Conservation (phyloP, 2,797 vertebrate species). For the Cyclopterus lumpus region DNA sequence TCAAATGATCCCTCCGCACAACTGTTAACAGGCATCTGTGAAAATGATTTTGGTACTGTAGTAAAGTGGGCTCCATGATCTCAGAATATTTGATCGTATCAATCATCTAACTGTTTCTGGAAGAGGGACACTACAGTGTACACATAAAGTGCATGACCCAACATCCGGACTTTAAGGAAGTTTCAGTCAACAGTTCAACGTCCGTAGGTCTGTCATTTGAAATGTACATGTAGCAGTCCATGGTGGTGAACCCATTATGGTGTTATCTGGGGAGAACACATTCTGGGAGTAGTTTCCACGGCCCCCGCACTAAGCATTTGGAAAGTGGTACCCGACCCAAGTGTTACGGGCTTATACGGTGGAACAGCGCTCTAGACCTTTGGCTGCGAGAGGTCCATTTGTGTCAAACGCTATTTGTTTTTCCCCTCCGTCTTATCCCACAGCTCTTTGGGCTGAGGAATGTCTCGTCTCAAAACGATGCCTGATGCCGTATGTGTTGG, state of each 20-base stretch:
- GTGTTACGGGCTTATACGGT: conserved; percentile 70
- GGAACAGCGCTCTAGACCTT: conserved; percentile 63
- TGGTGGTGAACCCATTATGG: conserved; percentile 61
- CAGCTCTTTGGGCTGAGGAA: conserved; percentile 70
- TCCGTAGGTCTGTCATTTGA: conserved; percentile 58
- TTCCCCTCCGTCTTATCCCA: conserved; percentile 76
- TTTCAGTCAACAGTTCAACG: not conserved
- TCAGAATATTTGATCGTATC: conserved; percentile 63
- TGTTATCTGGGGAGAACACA: conserved; percentile 68
- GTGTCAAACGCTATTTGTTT: conserved; percentile 75
- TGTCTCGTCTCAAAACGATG: conserved; percentile 69
- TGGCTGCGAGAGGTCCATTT: conserved; percentile 65
- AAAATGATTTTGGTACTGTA: conserved; percentile 63
- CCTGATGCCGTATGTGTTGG: conserved; percentile 65
- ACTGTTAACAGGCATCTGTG: conserved; percentile 70
- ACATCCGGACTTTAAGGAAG: conserved; percentile 25
- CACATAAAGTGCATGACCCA: conserved; percentile 12
- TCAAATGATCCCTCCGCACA: conserved; percentile 57
- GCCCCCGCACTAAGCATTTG: conserved; percentile 62
- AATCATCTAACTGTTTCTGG: conserved; percentile 54
- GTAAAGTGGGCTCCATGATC: conserved; percentile 57
- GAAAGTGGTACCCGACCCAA: conserved; percentile 74
- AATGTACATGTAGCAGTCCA: conserved; percentile 51
- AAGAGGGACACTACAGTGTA: conserved; percentile 8
- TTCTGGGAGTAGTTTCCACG: conserved; percentile 72